phyloP scores from a whole-genome alignment of 2,797 vertebrate species.

The Telmatherina bonti region DNA sequence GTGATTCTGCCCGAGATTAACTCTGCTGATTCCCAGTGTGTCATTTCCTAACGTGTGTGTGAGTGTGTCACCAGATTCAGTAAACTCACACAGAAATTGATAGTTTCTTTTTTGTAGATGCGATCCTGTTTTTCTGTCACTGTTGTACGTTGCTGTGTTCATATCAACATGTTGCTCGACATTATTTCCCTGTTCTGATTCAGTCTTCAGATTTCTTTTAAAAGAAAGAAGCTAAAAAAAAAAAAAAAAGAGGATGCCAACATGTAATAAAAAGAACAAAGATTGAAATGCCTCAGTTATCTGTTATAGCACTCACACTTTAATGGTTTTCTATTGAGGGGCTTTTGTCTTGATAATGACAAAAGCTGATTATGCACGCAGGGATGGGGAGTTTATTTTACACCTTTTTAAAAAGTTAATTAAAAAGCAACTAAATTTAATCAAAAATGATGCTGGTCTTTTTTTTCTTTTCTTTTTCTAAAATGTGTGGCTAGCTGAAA shows the following conservation, averaged over 20 bases:
- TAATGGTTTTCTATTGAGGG: slow-evolving; percentile 19
- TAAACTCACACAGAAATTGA: slow-evolving; percentile 40
- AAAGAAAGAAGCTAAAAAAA: too few species aligned
- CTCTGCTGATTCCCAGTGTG: slow-evolving; percentile 56
- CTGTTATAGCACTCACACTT: slow-evolving; percentile 25
- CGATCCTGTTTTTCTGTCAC: slow-evolving; percentile 1
- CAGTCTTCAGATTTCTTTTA: slow-evolving; percentile 33
- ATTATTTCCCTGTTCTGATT: slow-evolving; percentile 20
- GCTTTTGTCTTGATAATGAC: slow-evolving; percentile 9
- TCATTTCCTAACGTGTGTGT: slow-evolving; percentile 35
- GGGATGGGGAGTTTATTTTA: slow-evolving; percentile 1
- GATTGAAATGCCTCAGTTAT: slow-evolving; percentile 62
- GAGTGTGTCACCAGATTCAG: slow-evolving; percentile 29
- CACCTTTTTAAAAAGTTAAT: slow-evolving; percentile 11
- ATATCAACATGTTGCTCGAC: slow-evolving; percentile 3
- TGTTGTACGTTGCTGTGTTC: slow-evolving; percentile 5
- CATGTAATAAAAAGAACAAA: slow-evolving; percentile 18
- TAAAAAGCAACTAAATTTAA: slow-evolving; percentile 23
- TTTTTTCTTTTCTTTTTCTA: too few species aligned
- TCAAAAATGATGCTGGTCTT: slow-evolving; percentile 12
- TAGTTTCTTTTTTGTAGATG: neutral
- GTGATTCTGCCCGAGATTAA: slow-evolving; percentile 70
- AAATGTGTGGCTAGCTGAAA: neutral
- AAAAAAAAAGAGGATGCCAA: slow-evolving; percentile 49
- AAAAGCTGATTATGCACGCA: neutral